Evolutionary conservation across 2,797 vertebrate genomes (phyloP).

Genomic region (Mormyrops boulengeri): DNA sequence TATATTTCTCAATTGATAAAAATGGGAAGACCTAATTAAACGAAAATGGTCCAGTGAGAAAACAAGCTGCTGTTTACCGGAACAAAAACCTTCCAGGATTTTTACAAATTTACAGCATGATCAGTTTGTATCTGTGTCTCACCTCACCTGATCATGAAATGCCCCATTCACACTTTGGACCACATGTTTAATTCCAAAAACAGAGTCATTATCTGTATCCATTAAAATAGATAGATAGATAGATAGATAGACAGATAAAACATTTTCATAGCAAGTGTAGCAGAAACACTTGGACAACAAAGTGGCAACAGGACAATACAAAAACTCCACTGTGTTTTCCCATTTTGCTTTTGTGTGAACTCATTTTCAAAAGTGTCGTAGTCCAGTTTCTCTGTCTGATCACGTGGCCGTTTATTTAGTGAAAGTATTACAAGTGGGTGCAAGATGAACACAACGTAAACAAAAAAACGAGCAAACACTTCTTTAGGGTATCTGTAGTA

Average conservation of each 20-base stretch:
- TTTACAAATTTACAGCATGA: not conserved
- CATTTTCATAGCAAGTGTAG: not conserved
- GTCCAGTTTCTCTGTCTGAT: not conserved
- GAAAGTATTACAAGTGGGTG: not conserved
- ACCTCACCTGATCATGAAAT: not conserved
- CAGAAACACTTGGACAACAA: not conserved
- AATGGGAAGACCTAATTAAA: not conserved
- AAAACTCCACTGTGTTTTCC: not conserved
- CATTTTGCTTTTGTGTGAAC: not conserved
- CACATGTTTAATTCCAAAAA: not conserved
- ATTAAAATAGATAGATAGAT: not conserved
- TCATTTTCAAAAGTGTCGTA: not conserved
- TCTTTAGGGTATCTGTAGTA: not conserved
- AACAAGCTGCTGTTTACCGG: not conserved
- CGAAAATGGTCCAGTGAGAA: not conserved
- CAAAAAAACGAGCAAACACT: not conserved
- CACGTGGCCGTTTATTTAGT: not conserved
- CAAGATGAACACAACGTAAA: not conserved
- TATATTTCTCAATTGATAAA: not conserved
- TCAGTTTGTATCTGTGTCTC: not conserved
- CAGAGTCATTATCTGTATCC: not conserved
- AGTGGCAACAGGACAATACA: not conserved
- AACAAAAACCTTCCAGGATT: slow-evolving; percentile 7
- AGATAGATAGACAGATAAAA: not conserved
- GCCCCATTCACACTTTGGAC: not conserved